A percentile compares a stretch with the other conserved stretches of the same genome.
Evolutionary conservation across 2,113 vertebrate species (phyloP).

Genomic region (Catharus bicknelli): DNA sequence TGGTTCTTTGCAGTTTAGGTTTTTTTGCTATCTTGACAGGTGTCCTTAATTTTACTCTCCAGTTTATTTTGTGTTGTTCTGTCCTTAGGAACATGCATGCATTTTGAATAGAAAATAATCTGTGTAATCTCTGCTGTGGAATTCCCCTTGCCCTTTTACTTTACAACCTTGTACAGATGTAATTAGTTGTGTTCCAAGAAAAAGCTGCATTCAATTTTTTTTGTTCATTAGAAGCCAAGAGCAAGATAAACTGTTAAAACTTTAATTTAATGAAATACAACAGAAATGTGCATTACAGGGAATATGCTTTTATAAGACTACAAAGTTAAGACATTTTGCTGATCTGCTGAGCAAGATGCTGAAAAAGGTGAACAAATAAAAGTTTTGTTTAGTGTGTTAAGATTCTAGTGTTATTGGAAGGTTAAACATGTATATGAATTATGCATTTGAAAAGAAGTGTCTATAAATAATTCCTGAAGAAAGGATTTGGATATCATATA

Average conservation of each 20-base stretch:
- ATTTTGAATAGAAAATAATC: constrained; percentile 37
- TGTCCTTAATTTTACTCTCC: constrained; percentile 25
- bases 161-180: background rate
- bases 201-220: constrained; percentile 7
- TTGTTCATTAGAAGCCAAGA: constrained; percentile 22
- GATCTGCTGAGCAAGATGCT: background rate
- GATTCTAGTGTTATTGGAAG: background rate
- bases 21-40: background rate
- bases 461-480: constrained; percentile 35
- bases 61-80: background rate
- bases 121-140: background rate
- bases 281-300: background rate
- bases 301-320: background rate
- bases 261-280: background rate
- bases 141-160: constrained; percentile 25
- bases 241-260: constrained; percentile 13
- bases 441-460: background rate
- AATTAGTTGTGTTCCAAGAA: constrained; percentile 25
- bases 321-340: background rate
- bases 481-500: background rate
- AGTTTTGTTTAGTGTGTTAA: background rate
- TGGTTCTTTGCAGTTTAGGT: background rate
- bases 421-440: background rate
- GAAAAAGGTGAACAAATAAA: constrained; percentile 5
- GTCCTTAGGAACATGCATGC: background rate